A percentile compares a stretch with the other conserved stretches of the same genome.
Conservation (phyloP, 2,113 vertebrate species). For the Bujurquina vittata region DNA sequence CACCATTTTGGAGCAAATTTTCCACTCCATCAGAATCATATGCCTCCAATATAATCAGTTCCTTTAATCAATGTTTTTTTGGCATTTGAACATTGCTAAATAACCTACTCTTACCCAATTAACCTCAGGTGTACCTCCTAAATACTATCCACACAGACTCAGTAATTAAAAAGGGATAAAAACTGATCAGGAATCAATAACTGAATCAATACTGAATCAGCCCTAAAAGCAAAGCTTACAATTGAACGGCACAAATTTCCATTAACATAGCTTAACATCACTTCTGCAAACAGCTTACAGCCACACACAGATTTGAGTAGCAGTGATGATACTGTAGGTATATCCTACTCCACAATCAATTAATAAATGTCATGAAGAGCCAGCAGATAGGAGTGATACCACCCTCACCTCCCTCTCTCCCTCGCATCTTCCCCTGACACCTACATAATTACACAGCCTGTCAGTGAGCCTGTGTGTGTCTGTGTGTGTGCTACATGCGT, state of each 20-base stretch:
- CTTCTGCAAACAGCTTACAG: not conserved
- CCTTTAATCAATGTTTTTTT: not conserved
- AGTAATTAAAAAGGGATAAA: not conserved
- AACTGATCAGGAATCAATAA: not conserved
- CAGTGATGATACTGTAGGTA: not conserved
- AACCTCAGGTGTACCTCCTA: not conserved
- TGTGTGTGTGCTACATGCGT: not conserved
- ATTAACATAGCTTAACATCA: not conserved
- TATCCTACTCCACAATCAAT: slow-evolving; percentile 36
- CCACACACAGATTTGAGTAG: not conserved
- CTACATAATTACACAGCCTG: slow-evolving; percentile 68
- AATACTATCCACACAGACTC: not conserved
- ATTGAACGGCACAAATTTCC: not conserved
- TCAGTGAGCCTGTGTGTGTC: slow-evolving; percentile 33
- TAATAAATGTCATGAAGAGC: slow-evolving; percentile 49
- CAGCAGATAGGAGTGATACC: slow-evolving; percentile 42
- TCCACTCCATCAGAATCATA: not conserved
- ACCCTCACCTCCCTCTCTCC: slow-evolving; percentile 33
- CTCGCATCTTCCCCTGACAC: slow-evolving; percentile 55
- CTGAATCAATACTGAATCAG: not conserved
- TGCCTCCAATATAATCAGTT: not conserved
- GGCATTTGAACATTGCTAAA: not conserved
- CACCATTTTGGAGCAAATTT: not conserved
- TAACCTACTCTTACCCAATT: not conserved
- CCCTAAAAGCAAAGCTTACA: not conserved